Evolutionary conservation across 2,113 vertebrate genomes (phyloP).

Genomic region (Nothoprocta pentlandii): DNA sequence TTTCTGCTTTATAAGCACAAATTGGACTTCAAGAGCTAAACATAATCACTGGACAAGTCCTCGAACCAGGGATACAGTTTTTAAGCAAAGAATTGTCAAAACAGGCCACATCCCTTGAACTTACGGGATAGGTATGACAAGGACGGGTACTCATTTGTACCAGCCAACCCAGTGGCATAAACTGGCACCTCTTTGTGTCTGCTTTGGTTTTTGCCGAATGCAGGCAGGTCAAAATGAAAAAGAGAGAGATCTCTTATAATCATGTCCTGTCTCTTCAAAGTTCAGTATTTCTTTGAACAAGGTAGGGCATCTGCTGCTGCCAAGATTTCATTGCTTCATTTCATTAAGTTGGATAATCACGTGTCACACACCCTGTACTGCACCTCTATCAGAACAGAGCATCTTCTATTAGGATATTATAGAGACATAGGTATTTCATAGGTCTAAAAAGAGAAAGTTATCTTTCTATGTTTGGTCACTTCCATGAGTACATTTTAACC

Average conservation of each 20-base stretch:
- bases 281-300: neutral
- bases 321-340: neutral
- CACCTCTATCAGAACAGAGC: neutral
- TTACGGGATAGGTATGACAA: neutral
- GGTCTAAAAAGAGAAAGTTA: neutral
- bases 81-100: neutral
- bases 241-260: neutral
- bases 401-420: neutral
- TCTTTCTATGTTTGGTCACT: neutral
- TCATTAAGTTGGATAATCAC: fast-evolving
- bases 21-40: neutral
- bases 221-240: neutral
- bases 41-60: neutral
- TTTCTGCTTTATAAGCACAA: constrained; percentile 18
- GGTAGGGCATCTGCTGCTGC: neutral
- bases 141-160: neutral
- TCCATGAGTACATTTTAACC: neutral
- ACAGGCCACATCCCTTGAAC: neutral
- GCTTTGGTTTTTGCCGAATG: neutral
- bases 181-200: neutral
- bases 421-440: neutral
- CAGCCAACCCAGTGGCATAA: neutral
- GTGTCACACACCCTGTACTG: neutral
- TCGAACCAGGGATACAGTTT: neutral
- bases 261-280: neutral